phyloP scores from a whole-genome alignment of 2,888 invertebrate species.

The Imbricaverruca yamaguchii region DNA sequence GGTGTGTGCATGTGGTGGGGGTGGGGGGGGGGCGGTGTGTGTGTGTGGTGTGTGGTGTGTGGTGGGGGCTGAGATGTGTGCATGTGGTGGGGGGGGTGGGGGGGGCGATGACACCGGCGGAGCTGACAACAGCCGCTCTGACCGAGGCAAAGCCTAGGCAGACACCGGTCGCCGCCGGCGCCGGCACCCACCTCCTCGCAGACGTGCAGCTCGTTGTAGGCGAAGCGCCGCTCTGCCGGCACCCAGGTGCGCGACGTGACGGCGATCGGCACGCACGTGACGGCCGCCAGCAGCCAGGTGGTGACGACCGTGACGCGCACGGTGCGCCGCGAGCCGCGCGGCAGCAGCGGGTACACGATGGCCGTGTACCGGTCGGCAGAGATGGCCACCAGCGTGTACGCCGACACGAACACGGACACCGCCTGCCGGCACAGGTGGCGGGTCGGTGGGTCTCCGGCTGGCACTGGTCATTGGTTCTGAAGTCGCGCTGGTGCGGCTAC shows the following conservation, averaged over 20 bases:
- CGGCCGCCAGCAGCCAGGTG: conserved; percentile 67
- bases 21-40: too few relatives aligned
- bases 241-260: conserved; percentile 52
- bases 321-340: conserved; percentile 64
- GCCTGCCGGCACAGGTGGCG: conserved; percentile 27
- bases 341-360: conserved; percentile 78
- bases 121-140: too few relatives aligned
- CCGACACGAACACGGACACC: conserved; percentile 55
- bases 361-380: conserved; percentile 83
- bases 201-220: conserved; percentile 27
- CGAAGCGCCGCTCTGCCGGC: conserved; percentile 29
- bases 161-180: too few relatives aligned
- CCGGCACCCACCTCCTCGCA: conserved; percentile 29
- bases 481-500: too few relatives aligned
- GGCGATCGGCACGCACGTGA: conserved; percentile 72
- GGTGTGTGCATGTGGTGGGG: too few relatives aligned
- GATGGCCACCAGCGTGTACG: conserved; percentile 83
- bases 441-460: too few relatives aligned
- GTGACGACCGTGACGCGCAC: conserved; percentile 59
- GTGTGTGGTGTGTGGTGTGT: too few relatives aligned
- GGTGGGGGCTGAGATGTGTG: too few relatives aligned
- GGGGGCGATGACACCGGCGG: too few relatives aligned
- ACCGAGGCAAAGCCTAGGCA: too few relatives aligned
- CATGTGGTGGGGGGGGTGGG: too few relatives aligned
- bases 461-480: too few relatives aligned